Percentiles rank a stretch among this genome's conserved stretches.
Evolutionary conservation across 2,888 invertebrate species (phyloP).

Genomic region (Epirrita christyi): DNA sequence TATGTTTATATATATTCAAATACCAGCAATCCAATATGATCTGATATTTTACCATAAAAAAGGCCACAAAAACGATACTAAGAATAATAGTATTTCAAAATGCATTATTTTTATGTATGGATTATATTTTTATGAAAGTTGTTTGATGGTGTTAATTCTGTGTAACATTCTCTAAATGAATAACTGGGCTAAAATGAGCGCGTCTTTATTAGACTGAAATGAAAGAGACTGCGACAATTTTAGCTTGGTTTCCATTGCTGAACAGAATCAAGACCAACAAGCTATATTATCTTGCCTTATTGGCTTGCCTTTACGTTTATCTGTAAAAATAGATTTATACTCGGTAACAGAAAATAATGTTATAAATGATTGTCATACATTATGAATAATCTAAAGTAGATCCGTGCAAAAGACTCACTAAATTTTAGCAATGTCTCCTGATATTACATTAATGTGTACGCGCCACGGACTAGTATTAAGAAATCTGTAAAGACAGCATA

Average conservation of each 20-base stretch:
- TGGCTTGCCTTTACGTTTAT: constrained; percentile 47
- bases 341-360: not conserved
- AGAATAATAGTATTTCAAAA: not conserved
- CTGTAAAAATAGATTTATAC: not conserved
- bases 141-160: not conserved
- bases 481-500: too few species aligned
- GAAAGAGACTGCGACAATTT: too few species aligned
- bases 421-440: too few species aligned
- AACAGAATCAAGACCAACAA: not conserved
- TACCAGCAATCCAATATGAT: constrained; percentile 10
- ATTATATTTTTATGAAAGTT: not conserved
- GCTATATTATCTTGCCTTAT: constrained; percentile 48
- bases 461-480: too few species aligned
- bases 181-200: too few species aligned
- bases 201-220: too few species aligned
- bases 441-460: too few species aligned
- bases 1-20: not conserved
- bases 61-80: not conserved
- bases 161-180: too few species aligned
- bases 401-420: too few species aligned
- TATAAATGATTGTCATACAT: too few species aligned
- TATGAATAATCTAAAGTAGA: too few species aligned
- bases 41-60: constrained; percentile 9
- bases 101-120: not conserved
- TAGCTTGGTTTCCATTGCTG: too few species aligned